A percentile compares a stretch with the other conserved stretches of the same genome.
These are phyloP conservation scores for Heteropelma amictum DNA, from an alignment of 2,888 invertebrate species.

Conservation along the genomic window DNA sequence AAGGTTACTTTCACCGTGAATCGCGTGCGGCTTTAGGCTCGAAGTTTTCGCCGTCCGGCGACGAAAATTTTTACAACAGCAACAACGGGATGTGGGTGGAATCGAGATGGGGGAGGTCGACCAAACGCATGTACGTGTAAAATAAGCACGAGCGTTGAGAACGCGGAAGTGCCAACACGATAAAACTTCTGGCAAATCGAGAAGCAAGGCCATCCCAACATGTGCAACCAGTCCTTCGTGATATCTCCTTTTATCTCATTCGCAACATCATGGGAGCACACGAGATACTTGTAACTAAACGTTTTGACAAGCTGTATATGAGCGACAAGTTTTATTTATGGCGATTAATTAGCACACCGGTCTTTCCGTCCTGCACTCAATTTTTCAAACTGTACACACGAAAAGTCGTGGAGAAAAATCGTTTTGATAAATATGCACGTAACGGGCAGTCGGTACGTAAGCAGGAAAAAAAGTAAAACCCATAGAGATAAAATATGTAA, in stretches of 20 bases:
- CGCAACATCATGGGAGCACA: constrained; percentile 36
- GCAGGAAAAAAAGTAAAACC: neutral
- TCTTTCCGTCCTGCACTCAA: constrained; percentile 33
- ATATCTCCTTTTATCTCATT: constrained; percentile 51
- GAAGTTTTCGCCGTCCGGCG: constrained; percentile 2
- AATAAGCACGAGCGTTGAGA: constrained; percentile 50
- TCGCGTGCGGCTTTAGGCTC: constrained; percentile 28
- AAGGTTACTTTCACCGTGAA: constrained; percentile 61
- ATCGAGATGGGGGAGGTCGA: no score
- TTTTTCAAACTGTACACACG: constrained; percentile 24
- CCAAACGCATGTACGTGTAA: constrained; percentile 8
- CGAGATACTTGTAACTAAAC: constrained; percentile 22
- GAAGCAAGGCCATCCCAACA: constrained; percentile 56
- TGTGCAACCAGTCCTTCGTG: constrained; percentile 51
- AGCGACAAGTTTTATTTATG: constrained; percentile 51
- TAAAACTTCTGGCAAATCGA: constrained; percentile 50
- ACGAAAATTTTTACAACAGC: constrained; percentile 1
- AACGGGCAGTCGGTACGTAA: no score
- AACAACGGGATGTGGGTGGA: neutral
- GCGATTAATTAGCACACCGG: constrained; percentile 47
- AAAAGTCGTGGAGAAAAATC: neutral
- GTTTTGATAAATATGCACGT: neutral
- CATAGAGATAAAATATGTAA: neutral
- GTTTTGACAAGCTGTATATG: constrained; percentile 3
- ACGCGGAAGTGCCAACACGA: constrained; percentile 53